These are phyloP conservation scores for Proales similis DNA, from an alignment of 1,140 invertebrate species.

Conservation along the genomic window DNA sequence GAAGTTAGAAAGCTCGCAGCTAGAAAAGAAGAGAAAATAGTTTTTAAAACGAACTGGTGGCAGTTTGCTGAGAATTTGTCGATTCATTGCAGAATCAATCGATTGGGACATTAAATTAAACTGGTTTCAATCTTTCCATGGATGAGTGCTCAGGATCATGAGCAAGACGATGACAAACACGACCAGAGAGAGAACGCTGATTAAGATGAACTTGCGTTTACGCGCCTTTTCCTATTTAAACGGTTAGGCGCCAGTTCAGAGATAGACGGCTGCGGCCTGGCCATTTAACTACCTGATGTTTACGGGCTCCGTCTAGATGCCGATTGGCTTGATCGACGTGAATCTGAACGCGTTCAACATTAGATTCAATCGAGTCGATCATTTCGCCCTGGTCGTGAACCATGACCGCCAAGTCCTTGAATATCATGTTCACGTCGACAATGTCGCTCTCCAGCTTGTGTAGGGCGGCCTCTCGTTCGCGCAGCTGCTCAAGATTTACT, in stretches of 20 bases:
- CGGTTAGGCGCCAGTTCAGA: background rate
- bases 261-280: too few species aligned
- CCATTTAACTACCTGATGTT: constrained; percentile 1
- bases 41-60: too few species aligned
- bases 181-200: background rate
- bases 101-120: too few species aligned
- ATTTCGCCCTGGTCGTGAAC: constrained; percentile 36
- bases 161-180: background rate
- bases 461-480: background rate
- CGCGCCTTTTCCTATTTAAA: constrained; percentile 4
- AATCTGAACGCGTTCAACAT: constrained; percentile 1
- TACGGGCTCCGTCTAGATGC: background rate
- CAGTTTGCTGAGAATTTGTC: too few species aligned
- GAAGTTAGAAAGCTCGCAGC: too few species aligned
- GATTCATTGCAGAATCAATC: too few species aligned
- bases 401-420: constrained; percentile 28
- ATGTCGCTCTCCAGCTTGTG: constrained; percentile 3
- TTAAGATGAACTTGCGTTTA: constrained; percentile 1
- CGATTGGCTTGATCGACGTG: background rate
- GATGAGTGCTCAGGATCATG: constrained; percentile 1
- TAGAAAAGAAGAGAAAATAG: too few species aligned
- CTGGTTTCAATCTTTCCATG: constrained; percentile 6
- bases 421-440: constrained; percentile 19
- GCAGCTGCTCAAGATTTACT: background rate
- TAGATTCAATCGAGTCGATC: constrained; percentile 10